Conservation (phyloP, 2,888 invertebrate genomes). For the Rhimphoctona megacephalus region DNA sequence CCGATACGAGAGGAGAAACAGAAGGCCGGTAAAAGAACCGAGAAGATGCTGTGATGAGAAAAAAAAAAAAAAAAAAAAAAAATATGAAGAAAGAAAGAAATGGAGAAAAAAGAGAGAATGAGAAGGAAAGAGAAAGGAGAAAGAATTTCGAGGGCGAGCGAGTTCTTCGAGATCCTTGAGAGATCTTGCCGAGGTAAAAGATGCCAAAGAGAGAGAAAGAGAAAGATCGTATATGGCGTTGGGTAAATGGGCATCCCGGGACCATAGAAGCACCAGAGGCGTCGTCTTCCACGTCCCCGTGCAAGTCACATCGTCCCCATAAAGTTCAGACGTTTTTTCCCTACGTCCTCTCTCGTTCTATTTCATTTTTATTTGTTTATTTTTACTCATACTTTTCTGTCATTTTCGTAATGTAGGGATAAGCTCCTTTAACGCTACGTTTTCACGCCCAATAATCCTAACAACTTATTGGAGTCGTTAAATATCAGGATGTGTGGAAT, state of each 20-base stretch:
- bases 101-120: conserved; percentile 12
- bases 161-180: conserved; percentile 66
- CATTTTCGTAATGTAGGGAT: background rate
- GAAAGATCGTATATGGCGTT: conserved; percentile 48
- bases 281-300: conserved; percentile 52
- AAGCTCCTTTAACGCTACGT: background rate
- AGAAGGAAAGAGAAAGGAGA: conserved; percentile 63
- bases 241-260: conserved; percentile 63
- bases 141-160: conserved; percentile 74
- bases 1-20: conserved; percentile 63
- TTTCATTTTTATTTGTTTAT: conserved; percentile 48
- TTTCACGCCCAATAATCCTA: background rate
- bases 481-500: background rate
- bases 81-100: conserved; percentile 10
- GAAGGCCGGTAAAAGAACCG: conserved; percentile 57
- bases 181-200: conserved; percentile 62
- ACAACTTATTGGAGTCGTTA: conserved; percentile 17
- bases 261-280: conserved; percentile 56
- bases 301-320: conserved; percentile 50
- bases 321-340: conserved; percentile 48
- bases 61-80: conserved; percentile 39
- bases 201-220: conserved; percentile 35
- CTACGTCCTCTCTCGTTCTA: background rate
- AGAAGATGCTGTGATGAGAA: conserved; percentile 43
- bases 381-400: conserved; percentile 20